Base-by-base conservation (phyloP, 2,888 invertebrate species). In the Panopea generosa region DNA sequence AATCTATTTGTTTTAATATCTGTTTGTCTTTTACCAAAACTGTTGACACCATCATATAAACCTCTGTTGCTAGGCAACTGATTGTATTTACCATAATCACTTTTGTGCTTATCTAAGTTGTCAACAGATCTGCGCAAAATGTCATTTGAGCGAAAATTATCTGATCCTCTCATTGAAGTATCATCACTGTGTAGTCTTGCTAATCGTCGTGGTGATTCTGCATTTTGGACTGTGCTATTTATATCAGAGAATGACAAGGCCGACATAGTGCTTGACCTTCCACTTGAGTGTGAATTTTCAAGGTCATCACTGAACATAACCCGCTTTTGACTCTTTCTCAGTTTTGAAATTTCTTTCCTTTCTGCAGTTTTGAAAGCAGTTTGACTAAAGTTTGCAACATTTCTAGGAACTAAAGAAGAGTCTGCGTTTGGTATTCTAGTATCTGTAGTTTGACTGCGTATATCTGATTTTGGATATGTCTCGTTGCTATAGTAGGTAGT, bases 251-350 rank as follows among this genome's bases (percentile, higher is more conserved):
- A 59, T 18, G 73, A 66, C 29, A 66, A 43, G 11, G 55, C 50
- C 16, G 72, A 68, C 26, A 79, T 52, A 22, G 76, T 66, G 56
- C 69, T 75, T 61, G 72, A 80, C 68, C 60, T 69, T 38, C 69
- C 76, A 67, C 76, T 77, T 18, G 73, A 71, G 33, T 68, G 68
- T 20, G 69, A 72, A 53, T 59, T 66, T 63, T 80, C 70, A 71
- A 80, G 73, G 74, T 80, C 77, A 63, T 80, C 80, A 73, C 80
- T 80, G 61, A 80, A 80, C 76, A 80, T 77, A 22, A 80, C 80
- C 14, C 67, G 67, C 45, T 81, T 77, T 16, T 49, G 74, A 29
- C 56, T 63, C 57, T 56, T 71, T 7, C 66, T 52, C 18, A 77
- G 27, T 61, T 72, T 81, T 7, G 69, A 65, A 18, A 81, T 53